Conservation (phyloP, 2,888 invertebrate species). For the Drosophila picticornis region DNA sequence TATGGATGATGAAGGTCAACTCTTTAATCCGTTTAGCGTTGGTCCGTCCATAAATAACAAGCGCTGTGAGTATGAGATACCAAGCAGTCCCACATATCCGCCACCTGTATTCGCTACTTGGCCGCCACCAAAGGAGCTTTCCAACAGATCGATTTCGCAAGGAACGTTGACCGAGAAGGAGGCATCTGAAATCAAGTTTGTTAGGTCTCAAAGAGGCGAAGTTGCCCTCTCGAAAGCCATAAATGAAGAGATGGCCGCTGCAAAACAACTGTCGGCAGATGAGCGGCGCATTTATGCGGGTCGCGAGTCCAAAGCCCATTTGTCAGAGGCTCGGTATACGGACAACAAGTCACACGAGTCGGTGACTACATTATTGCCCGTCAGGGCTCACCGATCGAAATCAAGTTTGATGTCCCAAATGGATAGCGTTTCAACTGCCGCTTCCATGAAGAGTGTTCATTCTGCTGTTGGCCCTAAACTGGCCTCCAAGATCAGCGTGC, state of each 20-base stretch:
- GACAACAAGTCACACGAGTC: slow-evolving; percentile 7
- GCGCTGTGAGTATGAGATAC: slow-evolving; percentile 39
- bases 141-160: slow-evolving; percentile 41
- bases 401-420: slow-evolving; percentile 16
- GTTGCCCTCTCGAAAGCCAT: slow-evolving; percentile 60
- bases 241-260: slow-evolving; percentile 61
- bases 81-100: slow-evolving; percentile 52
- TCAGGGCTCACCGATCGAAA: slow-evolving; percentile 19
- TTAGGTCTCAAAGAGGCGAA: slow-evolving; percentile 42
- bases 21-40: slow-evolving; percentile 61
- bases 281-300: slow-evolving; percentile 52
- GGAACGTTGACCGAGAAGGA: slow-evolving; percentile 11
- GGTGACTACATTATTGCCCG: slow-evolving; percentile 40
- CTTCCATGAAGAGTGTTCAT: neutral
- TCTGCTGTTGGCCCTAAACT: neutral
- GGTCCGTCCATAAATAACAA: slow-evolving; percentile 32
- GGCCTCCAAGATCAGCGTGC: slow-evolving; percentile 2
- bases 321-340: neutral
- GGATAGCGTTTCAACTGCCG: neutral
- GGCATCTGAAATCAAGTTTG: neutral
- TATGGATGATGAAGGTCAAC: slow-evolving; percentile 31
- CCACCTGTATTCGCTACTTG: slow-evolving; percentile 49
- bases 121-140: slow-evolving; percentile 30
- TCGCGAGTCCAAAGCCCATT: neutral
- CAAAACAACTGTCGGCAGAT: slow-evolving; percentile 34